Conservation (phyloP, 2,113 vertebrate genomes). For the Heteronetta atricapilla region DNA sequence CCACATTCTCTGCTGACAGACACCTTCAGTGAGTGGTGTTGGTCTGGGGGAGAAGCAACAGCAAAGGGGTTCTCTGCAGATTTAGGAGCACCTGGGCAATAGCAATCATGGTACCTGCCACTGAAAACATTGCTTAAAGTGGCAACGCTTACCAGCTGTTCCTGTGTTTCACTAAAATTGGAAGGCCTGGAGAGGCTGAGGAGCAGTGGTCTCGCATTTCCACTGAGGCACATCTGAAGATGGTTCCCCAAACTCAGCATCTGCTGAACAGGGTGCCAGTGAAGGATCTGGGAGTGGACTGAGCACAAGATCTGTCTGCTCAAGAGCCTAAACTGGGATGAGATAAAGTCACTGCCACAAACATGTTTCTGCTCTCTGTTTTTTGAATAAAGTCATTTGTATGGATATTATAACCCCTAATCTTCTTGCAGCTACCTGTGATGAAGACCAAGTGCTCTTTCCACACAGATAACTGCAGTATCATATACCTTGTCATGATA, state of each 20-base stretch:
- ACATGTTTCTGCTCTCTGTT: background rate
- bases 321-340: background rate
- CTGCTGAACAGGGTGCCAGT: fast-evolving
- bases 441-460: background rate
- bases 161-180: background rate
- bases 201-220: background rate
- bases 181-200: background rate
- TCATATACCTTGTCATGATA: background rate
- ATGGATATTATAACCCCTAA: background rate
- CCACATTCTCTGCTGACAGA: background rate
- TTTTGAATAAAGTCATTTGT: background rate
- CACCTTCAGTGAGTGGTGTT: fast-evolving
- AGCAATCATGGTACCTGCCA: fast-evolving
- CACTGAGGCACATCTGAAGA: background rate
- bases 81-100: background rate
- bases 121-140: background rate
- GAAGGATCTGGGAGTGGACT: background rate
- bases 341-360: background rate
- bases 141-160: background rate
- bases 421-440: background rate
- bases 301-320: background rate
- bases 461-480: background rate
- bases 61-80: background rate
- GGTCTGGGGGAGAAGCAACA: background rate
- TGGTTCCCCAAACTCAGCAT: background rate